phyloP scores from a whole-genome alignment of 2,797 vertebrate species.

The Chromis chromis region DNA sequence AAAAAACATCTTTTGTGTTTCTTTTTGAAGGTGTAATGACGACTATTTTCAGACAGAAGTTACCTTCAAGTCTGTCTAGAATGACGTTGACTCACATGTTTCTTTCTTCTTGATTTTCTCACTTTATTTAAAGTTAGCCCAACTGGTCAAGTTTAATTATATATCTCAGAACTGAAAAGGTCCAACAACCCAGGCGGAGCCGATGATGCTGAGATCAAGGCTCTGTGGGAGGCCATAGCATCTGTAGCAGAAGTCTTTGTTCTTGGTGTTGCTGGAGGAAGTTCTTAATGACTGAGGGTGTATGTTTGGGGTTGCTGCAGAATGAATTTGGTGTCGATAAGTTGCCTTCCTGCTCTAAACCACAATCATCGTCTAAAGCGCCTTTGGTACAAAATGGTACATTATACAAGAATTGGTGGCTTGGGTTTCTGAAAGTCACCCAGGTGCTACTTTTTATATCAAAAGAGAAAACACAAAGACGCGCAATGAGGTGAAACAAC shows the following conservation, averaged over 20 bases:
- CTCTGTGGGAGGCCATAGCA: constrained; percentile 19
- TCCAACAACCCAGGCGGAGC: constrained; percentile 32
- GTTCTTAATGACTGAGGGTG: not conserved
- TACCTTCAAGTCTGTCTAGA: not conserved
- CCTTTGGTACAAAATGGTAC: not conserved
- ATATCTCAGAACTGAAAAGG: constrained; percentile 18
- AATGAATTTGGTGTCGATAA: not conserved
- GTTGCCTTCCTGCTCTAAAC: not conserved
- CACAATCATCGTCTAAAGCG: constrained; percentile 5
- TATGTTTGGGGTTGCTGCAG: not conserved
- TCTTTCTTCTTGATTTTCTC: not conserved
- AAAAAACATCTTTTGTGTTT: constrained; percentile 1
- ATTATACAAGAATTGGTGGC: not conserved
- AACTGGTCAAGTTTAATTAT: constrained; percentile 28
- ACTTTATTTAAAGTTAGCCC: not conserved
- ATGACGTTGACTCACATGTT: not conserved
- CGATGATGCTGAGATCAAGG: constrained; percentile 36
- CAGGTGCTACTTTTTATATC: constrained; percentile 37
- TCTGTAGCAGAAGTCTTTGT: constrained; percentile 43
- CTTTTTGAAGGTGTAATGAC: constrained; percentile 12
- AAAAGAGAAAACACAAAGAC: constrained; percentile 45
- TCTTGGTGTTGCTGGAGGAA: constrained; percentile 3
- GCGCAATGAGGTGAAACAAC: constrained; percentile 45
- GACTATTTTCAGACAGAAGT: constrained; percentile 9
- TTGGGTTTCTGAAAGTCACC: constrained; percentile 2